Percentiles rank a stretch among this genome's conserved stretches.
Conservation (phyloP, 2,797 vertebrate genomes). For the Astyanax mexicanus region DNA sequence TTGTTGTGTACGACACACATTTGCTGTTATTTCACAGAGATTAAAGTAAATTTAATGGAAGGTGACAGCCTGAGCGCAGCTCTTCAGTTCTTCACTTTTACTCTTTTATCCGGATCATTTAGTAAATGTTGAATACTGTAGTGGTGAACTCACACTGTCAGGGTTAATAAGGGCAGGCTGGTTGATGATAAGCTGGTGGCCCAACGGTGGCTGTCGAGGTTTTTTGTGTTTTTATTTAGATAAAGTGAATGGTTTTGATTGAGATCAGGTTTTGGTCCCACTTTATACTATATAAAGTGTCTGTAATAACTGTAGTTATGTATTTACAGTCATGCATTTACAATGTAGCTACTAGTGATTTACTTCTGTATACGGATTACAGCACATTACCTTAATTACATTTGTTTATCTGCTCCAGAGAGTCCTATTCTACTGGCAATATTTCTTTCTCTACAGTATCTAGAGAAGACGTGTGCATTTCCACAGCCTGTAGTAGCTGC, state of each 20-base stretch:
- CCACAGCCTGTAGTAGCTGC: too few relatives aligned
- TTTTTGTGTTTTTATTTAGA: not conserved
- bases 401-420: too few relatives aligned
- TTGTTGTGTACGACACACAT: slow-evolving; percentile 66
- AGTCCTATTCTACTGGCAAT: too few relatives aligned
- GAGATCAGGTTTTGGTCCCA: not conserved
- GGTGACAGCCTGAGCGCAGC: slow-evolving; percentile 72
- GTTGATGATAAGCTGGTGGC: slow-evolving; percentile 2
- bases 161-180: slow-evolving; percentile 4
- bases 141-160: slow-evolving; percentile 24
- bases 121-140: slow-evolving; percentile 47
- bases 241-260: slow-evolving; percentile 10
- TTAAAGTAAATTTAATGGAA: slow-evolving; percentile 79
- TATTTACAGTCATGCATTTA: too few relatives aligned
- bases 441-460: too few relatives aligned
- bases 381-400: too few relatives aligned
- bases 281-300: too few relatives aligned
- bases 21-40: slow-evolving; percentile 77
- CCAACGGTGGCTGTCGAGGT: not conserved
- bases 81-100: slow-evolving; percentile 65
- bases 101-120: slow-evolving; percentile 62
- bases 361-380: too few relatives aligned
- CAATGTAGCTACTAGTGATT: too few relatives aligned
- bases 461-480: too few relatives aligned
- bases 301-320: too few relatives aligned